Evolutionary conservation across 2,888 invertebrate species (phyloP).

Genomic region (Crocallis elinguaria): DNA sequence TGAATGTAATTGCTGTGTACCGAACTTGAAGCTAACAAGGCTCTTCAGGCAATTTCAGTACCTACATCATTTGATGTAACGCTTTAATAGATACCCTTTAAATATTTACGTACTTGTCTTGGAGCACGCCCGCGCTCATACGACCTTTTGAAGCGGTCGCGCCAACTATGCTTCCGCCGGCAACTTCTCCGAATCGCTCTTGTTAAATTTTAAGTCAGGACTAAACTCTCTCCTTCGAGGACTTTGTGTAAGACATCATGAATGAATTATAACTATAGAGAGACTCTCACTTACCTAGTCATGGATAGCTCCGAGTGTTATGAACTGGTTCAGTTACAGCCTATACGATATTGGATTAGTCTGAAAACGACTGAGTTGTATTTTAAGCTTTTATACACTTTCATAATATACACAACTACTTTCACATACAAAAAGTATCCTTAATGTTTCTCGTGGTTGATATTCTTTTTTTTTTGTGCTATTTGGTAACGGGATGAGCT

Average conservation of each 20-base stretch:
- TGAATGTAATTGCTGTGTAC: neutral
- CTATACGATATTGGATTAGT: too few species aligned
- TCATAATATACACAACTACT: too few species aligned
- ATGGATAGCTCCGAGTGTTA: neutral
- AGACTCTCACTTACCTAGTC: neutral
- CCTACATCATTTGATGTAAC: conserved; percentile 15
- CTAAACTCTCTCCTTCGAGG: conserved; percentile 14
- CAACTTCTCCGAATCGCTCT: conserved; percentile 6
- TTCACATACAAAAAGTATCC: too few species aligned
- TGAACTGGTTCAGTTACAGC: neutral
- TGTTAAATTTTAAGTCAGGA: conserved; percentile 20
- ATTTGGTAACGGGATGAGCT: too few species aligned
- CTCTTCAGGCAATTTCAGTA: conserved; percentile 25
- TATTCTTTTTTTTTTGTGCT: too few species aligned
- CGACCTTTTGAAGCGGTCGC: conserved; percentile 10
- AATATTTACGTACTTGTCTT: conserved; percentile 13
- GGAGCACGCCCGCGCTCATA: neutral
- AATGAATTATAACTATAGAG: conserved; percentile 24
- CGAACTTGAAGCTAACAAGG: conserved; percentile 2
- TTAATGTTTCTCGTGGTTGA: too few species aligned
- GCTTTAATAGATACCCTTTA: conserved; percentile 2
- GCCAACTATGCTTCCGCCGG: conserved; percentile 1
- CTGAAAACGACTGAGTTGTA: too few species aligned
- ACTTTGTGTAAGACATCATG: conserved; percentile 20
- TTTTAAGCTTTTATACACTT: too few species aligned